Evolutionary conservation across 1,140 invertebrate genomes (phyloP).

Genomic region (Propsilocerus akamusi): DNA sequence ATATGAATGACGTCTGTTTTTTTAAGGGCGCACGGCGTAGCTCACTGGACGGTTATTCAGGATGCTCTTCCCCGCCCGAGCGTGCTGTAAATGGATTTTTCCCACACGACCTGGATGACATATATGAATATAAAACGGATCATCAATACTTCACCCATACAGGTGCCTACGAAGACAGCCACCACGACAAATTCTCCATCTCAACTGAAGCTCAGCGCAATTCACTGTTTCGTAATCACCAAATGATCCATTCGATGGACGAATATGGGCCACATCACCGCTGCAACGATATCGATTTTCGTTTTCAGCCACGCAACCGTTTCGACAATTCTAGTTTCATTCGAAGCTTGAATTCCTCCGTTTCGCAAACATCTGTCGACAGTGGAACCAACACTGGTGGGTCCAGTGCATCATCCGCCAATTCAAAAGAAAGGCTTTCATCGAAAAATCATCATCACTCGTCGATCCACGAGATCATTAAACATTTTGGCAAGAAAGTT

Average conservation of each 20-base stretch:
- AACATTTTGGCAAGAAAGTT: slow-evolving; percentile 47
- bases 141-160: slow-evolving; percentile 25
- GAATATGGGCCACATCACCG: slow-evolving; percentile 11
- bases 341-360: slow-evolving; percentile 25
- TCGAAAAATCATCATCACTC: slow-evolving; percentile 33
- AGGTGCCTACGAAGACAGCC: slow-evolving; percentile 14
- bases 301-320: slow-evolving; percentile 14
- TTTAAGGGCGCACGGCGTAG: slow-evolving; percentile 18
- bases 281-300: slow-evolving; percentile 9
- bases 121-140: slow-evolving; percentile 19
- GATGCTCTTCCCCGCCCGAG: no score
- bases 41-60: slow-evolving; percentile 11
- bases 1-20: neutral
- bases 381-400: slow-evolving; percentile 16
- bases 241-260: slow-evolving; percentile 16
- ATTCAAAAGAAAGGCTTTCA: slow-evolving; percentile 18
- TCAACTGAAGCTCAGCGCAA: slow-evolving; percentile 11
- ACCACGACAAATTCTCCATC: slow-evolving; percentile 16
- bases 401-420: slow-evolving; percentile 20
- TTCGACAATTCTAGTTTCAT: slow-evolving; percentile 34
- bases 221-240: slow-evolving; percentile 17
- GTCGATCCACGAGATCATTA: slow-evolving; percentile 50
- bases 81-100: slow-evolving; percentile 15
- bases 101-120: slow-evolving; percentile 24
- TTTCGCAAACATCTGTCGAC: slow-evolving; percentile 15